Base-by-base conservation (phyloP, 1,140 invertebrate species). In the Trichomalopsis sarcophagae region DNA sequence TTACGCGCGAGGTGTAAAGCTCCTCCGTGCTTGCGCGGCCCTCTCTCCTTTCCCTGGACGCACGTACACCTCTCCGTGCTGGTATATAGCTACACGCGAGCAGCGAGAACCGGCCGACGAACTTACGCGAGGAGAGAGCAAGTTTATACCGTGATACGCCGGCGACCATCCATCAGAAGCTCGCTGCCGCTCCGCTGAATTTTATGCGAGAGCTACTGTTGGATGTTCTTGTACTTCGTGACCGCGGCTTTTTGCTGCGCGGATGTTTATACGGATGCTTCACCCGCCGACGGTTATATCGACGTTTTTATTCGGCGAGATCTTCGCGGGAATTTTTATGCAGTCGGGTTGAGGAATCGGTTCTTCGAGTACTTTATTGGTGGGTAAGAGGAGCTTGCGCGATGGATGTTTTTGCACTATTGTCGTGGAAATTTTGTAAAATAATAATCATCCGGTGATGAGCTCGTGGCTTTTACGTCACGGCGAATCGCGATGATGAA, bases 1-100 rank as follows among this genome's bases (percentile, higher is more conserved):
- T 81, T 81, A 71, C 36, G 62, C 79, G 36, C 14, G 21, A 69
- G 68, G 79, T 71, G 68, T 44, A 71, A 81, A 81, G 79, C 62
- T 69, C 50, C 7, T 44, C 23, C 62, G 77, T 36, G 23, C 27
- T 40, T 40, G 11, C 74, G 21, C 6, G 11, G 17, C 21, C 74
- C 6, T 62, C 14, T 44, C n/a, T 75, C 14, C n/a, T 75, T 17
- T 75, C 40, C 27, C 68, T 27, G 11, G 13, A 13, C 68, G 27
- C 27, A 10, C 33, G 74, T 40, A 36, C n/a, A 33, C 7, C 13
- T 44, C 9, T n/a, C 33, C 21, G 33, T 44, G 17, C 14, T 36
- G 33, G 4, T 44, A 40, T 75, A 36, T 75, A 33, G 36, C 14
- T 36, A 36, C 33, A 74, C 71, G 13, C 36, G 27, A 36, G 33